Conservation (phyloP, 2,888 invertebrate genomes). For the Syritta pipiens region DNA sequence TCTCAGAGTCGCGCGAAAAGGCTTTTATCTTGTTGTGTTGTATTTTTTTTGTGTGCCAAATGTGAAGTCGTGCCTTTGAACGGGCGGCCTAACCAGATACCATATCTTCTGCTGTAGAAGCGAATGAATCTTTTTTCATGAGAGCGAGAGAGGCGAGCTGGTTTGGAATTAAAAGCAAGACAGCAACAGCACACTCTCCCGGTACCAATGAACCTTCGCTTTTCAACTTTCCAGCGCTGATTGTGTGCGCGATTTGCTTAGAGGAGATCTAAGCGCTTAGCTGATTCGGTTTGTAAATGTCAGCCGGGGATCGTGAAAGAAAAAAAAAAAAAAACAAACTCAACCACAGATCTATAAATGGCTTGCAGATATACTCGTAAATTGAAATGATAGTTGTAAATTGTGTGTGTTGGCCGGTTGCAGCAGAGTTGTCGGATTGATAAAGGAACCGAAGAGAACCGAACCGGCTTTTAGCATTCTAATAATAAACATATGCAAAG, state of each 20-base stretch:
- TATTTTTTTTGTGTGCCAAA: constrained; percentile 45
- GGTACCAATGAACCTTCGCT: constrained; percentile 60
- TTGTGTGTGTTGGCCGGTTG: constrained; percentile 6
- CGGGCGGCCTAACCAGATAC: constrained; percentile 51
- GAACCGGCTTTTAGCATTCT: constrained; percentile 44
- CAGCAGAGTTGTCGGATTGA: neutral
- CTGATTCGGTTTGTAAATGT: constrained; percentile 52
- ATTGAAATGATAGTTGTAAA: constrained; percentile 41
- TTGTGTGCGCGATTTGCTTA: constrained; percentile 41
- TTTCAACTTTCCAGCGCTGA: constrained; percentile 49
- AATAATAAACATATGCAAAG: constrained; percentile 22
- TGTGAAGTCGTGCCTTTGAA: constrained; percentile 64
- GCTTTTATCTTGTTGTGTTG: constrained; percentile 33
- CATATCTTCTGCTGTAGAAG: constrained; percentile 9
- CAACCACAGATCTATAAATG: no score
- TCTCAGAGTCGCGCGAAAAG: constrained; percentile 29
- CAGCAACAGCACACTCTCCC: neutral
- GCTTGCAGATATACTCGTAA: constrained; percentile 29
- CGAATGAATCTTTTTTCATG: constrained; percentile 25
- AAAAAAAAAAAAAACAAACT: neutral
- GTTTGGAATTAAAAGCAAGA: neutral
- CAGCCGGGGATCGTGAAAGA: constrained; percentile 28
- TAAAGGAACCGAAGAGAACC: constrained; percentile 42
- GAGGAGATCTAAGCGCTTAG: constrained; percentile 46
- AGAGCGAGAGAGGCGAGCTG: no score